Conservation (phyloP, 2,888 invertebrate genomes). For the Microplitis deprimator region DNA sequence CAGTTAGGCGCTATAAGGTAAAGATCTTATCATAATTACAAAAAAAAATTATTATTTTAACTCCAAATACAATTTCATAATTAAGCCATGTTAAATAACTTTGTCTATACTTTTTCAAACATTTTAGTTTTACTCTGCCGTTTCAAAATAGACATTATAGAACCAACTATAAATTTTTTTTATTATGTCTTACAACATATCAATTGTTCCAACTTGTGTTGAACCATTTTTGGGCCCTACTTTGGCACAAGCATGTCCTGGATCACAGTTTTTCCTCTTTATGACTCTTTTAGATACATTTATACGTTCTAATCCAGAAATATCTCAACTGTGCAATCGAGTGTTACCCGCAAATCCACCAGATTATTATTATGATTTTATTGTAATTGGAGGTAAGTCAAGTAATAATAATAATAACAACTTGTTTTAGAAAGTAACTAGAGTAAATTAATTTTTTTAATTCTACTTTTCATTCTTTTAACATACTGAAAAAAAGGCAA, state of each 20-base stretch:
- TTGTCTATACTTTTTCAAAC: no score
- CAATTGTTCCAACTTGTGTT: conserved; percentile 70
- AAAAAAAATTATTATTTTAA: no score
- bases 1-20: no score
- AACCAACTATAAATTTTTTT: no score
- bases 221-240: conserved; percentile 75
- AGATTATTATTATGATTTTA: conserved; percentile 77
- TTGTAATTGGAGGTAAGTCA: conserved; percentile 76
- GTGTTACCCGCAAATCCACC: conserved; percentile 71
- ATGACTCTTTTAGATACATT: conserved; percentile 79
- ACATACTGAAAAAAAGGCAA: no score
- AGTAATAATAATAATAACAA: neutral
- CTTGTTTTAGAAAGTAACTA: neutral
- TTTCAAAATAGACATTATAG: neutral
- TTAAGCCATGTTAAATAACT: no score
- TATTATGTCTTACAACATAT: conserved; percentile 59
- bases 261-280: conserved; percentile 77
- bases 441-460: neutral
- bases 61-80: no score
- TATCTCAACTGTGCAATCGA: conserved; percentile 74
- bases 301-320: conserved; percentile 69
- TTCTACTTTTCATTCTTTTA: no score
- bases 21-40: no score
- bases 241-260: conserved; percentile 75
- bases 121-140: neutral